Percentiles rank a stretch among this genome's conserved stretches.
These are phyloP conservation scores for Pelusios castaneus DNA, from an alignment of 2,113 vertebrate species.

Conservation along the genomic window DNA sequence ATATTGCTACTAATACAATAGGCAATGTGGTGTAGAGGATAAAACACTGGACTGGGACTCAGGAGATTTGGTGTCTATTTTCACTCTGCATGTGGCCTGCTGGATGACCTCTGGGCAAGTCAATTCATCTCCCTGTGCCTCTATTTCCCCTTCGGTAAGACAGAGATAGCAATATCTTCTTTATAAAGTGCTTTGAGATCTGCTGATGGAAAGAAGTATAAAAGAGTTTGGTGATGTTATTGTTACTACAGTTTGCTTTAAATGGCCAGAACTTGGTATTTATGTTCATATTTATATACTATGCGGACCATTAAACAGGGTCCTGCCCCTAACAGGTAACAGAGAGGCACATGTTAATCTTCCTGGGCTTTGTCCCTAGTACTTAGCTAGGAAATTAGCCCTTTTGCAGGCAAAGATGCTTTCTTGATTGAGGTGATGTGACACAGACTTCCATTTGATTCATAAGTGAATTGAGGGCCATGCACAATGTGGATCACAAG, in stretches of 20 bases:
- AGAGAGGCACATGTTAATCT: neutral
- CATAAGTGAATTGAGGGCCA: fast-evolving
- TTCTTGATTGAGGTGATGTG: neutral
- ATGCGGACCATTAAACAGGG: fast-evolving
- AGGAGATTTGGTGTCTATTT: neutral
- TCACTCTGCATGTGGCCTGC: neutral
- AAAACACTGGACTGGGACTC: neutral
- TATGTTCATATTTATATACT: neutral
- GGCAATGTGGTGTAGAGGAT: neutral
- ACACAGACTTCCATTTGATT: neutral
- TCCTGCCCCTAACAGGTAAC: neutral
- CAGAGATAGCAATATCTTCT: neutral
- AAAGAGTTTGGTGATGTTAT: neutral
- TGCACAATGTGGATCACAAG: neutral
- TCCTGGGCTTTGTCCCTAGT: neutral
- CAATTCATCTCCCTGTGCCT: neutral
- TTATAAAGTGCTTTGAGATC: neutral
- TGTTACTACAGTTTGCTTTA: neutral
- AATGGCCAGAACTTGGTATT: neutral
- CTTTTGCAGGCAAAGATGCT: neutral
- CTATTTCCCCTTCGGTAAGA: neutral
- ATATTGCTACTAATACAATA: neutral
- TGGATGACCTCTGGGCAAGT: neutral
- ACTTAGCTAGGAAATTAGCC: neutral
- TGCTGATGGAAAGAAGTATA: neutral